Evolutionary conservation across 1,140 invertebrate genomes (phyloP), one percentile per base, ranked within the genome.

Genomic region (Cotesia typhae): DNA sequence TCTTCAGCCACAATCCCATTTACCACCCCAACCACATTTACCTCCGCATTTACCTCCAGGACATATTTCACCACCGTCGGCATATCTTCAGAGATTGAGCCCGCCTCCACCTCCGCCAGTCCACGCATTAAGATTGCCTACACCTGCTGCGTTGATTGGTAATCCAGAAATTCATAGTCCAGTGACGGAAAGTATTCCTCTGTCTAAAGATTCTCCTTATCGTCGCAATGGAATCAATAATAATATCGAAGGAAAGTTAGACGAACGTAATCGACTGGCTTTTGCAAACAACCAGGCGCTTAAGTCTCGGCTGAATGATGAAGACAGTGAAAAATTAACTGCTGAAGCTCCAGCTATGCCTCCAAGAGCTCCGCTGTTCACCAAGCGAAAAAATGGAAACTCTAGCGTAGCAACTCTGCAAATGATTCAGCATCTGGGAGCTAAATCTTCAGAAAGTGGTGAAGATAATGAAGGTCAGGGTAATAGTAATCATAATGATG

Each of bases 371-470:
- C 80, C 85, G 1, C 76, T 85, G 4, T 85, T 84, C 9, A 80
- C 82, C 1, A 83, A 84, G 64, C 81, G 84, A 4, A 80, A 81
- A 70, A 82, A 59, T 35, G 72, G 73, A 1, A 74, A 71, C 14
- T 65, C 68, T 0, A 77, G 81, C 35, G 75, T 87, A 9, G 77
- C 85, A 1, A 92, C 91, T 0, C 79, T 92, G 37, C 91, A 92
- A 81, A 92, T 92, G 91, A 88, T 92, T 51, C 88, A 89, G 72
- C 85, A 87, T 41, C 80, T 79, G 1, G 82, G 83, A 0, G 77
- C 77, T 7, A 52, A 59, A 12, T 36, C 80, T 0, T 75, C 80
- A 6, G 76, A 74, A 3, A 80, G 78, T 0, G 76, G 80, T 6
- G 76, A 74, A 3, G 80, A 80, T 4, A 75, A 76, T 0, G 72